Base-by-base conservation (phyloP, 2,797 vertebrate genomes). In the Gallinago stenura region DNA sequence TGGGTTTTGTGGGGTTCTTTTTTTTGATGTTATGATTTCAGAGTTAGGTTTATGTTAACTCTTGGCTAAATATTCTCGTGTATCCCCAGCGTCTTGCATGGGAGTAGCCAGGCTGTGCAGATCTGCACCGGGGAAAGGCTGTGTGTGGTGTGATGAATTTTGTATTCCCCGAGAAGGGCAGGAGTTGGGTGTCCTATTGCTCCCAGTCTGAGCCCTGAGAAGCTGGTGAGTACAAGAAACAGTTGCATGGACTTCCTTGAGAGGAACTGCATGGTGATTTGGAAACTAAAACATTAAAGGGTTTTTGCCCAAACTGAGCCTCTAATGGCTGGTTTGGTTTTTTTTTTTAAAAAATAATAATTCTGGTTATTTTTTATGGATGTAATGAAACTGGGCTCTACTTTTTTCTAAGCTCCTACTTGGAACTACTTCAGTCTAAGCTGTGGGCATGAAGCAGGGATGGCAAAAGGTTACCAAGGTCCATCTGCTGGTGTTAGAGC, bases 91-190 rank as follows among this genome's bases (percentile, higher is more conserved):
- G 1, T 20, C 35, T 41, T n/a, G 50, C 2, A 2, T 7, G 31
- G 70, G 39, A 15, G 8, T 1, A 9, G 56, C 41, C 18, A 3
- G 48, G 35, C 57, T 39, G 2, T 3, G 72, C 50, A 19, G 35
- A 3, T 4, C 30, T 24, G 46, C 26, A 57, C 15, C 45, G 9
- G n/a, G 15, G 58, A 22, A 21, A 24, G 10, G 24, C 1, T 6
- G 2, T 3, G 33, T 7, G 4, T 1, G 9, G 2, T 13, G n/a
- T 7, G 0, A n/a, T 64, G 16, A 0, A 12, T 12, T 15, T 18
- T 20, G 35, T 3, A 0, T 48, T 75, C 13, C 37, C 37, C 7
- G 43, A 9, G 75, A 4, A 56, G 31, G 33, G 37, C 25, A n/a
- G 39, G 31, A 65, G 2, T 1, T 54, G 46, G 10, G 68, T 19